Conservation (phyloP, 2,797 vertebrate species). For the Ctenosaura bakeri region DNA sequence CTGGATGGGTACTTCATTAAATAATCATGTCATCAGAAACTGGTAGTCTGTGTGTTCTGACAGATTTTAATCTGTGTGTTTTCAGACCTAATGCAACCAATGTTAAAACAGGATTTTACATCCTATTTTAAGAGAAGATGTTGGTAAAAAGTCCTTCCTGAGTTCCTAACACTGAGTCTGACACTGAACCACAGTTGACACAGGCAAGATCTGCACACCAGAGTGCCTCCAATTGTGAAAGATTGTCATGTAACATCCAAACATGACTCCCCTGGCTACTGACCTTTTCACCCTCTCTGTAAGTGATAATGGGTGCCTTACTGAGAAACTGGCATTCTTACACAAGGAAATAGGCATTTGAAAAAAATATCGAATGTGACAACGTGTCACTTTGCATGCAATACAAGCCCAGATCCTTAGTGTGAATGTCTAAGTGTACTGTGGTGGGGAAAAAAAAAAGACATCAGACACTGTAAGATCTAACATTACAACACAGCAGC, state of each 20-base stretch:
- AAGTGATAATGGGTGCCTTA: neutral
- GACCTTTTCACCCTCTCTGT: neutral
- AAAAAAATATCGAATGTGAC: neutral
- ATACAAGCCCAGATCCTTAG: neutral
- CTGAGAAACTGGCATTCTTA: neutral
- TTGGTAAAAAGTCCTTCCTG: neutral
- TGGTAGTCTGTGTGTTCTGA: neutral
- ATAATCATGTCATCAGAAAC: neutral
- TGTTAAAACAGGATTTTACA: neutral
- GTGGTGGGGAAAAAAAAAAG: constrained; percentile 20
- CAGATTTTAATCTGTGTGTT: neutral
- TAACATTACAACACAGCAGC: neutral
- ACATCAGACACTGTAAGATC: neutral
- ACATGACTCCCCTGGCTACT: neutral
- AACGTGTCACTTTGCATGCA: neutral
- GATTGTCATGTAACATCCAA: neutral
- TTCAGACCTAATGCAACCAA: neutral
- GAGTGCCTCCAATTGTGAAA: neutral
- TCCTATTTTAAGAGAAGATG: neutral
- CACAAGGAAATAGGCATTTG: constrained; percentile 9
- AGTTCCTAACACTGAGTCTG: neutral
- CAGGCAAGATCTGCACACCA: neutral
- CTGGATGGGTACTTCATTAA: neutral
- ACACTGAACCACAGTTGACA: neutral
- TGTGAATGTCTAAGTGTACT: neutral